Evolutionary conservation across 2,888 invertebrate genomes (phyloP), one percentile per base, ranked within the genome.

Genomic region (Orchesella flavescens): DNA sequence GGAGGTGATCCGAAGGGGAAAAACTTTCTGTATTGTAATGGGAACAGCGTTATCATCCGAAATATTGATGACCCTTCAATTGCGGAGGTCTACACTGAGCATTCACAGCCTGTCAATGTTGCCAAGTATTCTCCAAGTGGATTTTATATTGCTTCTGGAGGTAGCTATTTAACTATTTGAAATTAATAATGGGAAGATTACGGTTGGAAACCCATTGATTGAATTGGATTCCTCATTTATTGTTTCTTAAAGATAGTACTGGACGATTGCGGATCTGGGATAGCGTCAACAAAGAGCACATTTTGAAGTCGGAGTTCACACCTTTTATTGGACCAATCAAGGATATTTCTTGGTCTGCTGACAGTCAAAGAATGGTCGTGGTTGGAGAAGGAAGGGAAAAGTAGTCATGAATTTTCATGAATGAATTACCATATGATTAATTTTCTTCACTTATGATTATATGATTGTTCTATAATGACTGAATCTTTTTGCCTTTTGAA

Each of bases 221-320:
- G n/a, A n/a, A n/a, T n/a, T n/a, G n/a, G n/a, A n/a, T n/a, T n/a
- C n/a, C n/a, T n/a, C n/a, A n/a, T n/a, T n/a, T n/a, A 34, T 34
- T 34, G 3, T 34, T 34, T 34, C 34, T 7, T 34, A 34, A 89
- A 97, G 99, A 99, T 92, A 94, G 93, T 85, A 95, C 95, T 0
- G 99, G 99, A 24, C 99, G 98, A 91, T 93, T 99, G 49, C 94
- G 99, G n/a, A 98, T 99, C 89, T 99, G 99, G 99, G 99, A 99
- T 90, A 99, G 99, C 0, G 97, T 97, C 0, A 97, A 98, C 90
- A 96, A 96, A 90, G 98, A 98, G 90, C 98, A 99, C 90, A 94
- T 98, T 86, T 91, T 98, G 86, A 98, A 98, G 91, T 96, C 96
- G 93, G 99, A 99, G 91, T 99, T 95, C 91, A 97, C 97, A 89